Evolutionary conservation across 2,888 invertebrate species (phyloP).

Genomic region (Bombylius major): DNA sequence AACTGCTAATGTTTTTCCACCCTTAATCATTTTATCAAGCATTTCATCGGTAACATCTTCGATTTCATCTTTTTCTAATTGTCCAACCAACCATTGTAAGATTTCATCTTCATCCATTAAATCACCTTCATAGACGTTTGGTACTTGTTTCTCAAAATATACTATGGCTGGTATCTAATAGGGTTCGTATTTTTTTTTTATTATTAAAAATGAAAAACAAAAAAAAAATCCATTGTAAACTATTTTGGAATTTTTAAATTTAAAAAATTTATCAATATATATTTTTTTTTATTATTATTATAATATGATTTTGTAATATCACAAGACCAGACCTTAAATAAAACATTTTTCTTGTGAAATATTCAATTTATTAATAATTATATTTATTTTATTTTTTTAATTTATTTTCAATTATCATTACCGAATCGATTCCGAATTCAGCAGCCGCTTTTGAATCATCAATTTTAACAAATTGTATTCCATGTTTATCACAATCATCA

Average conservation of each 20-base stretch:
- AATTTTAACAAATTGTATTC: slow-evolving; percentile 87
- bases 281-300: neutral
- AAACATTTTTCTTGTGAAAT: no score
- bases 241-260: neutral
- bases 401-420: slow-evolving; percentile 15
- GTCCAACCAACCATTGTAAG: slow-evolving; percentile 74
- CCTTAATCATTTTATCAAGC: slow-evolving; percentile 78
- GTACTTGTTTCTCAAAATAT: slow-evolving; percentile 87
- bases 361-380: no score
- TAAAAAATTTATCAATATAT: no score
- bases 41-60: slow-evolving; percentile 92
- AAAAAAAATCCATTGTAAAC: neutral
- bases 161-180: slow-evolving; percentile 63
- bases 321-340: no score
- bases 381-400: no score
- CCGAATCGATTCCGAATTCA: slow-evolving; percentile 70
- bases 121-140: slow-evolving; percentile 86
- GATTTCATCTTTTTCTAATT: slow-evolving; percentile 84
- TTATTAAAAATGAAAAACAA: neutral
- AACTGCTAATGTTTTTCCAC: slow-evolving; percentile 79
- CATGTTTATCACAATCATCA: slow-evolving; percentile 83
- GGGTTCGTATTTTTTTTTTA: no score
- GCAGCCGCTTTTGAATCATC: slow-evolving; percentile 73
- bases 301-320: neutral
- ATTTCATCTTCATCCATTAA: slow-evolving; percentile 81